A percentile compares a stretch with the other conserved stretches of the same genome.
Evolutionary conservation across 2,888 invertebrate species (phyloP).

Genomic region (Psylliodes chrysocephalus): DNA sequence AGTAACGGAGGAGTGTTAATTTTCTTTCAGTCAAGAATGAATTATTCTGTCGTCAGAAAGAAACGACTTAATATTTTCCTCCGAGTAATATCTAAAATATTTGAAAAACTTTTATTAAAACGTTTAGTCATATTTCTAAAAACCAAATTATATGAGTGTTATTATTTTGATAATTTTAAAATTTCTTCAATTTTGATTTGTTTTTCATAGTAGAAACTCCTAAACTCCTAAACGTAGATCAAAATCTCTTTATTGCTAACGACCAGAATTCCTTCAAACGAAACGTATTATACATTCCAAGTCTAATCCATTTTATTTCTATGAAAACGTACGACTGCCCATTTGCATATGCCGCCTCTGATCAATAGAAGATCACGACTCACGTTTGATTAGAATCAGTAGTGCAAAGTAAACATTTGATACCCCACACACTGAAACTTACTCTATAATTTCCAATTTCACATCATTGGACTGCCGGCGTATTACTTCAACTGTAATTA

Average conservation of each 20-base stretch:
- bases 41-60: no score
- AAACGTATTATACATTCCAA: background rate
- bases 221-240: background rate
- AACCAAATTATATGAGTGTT: no score
- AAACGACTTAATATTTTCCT: no score
- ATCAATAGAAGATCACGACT: background rate
- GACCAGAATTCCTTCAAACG: background rate
- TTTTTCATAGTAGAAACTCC: no score
- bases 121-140: no score
- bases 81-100: no score
- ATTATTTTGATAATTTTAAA: no score
- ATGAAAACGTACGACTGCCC: background rate
- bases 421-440: conserved; percentile 15
- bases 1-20: no score
- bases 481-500: conserved; percentile 1
- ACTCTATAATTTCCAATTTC: conserved; percentile 26
- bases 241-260: background rate
- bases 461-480: background rate
- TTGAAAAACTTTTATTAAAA: no score
- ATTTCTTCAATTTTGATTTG: no score
- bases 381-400: conserved; percentile 20
- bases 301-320: background rate
- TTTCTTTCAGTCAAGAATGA: no score
- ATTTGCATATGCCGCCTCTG: background rate
- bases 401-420: conserved; percentile 20